Conservation (phyloP, 2,797 vertebrate species). For the Pipistrellus pygmaeus region DNA sequence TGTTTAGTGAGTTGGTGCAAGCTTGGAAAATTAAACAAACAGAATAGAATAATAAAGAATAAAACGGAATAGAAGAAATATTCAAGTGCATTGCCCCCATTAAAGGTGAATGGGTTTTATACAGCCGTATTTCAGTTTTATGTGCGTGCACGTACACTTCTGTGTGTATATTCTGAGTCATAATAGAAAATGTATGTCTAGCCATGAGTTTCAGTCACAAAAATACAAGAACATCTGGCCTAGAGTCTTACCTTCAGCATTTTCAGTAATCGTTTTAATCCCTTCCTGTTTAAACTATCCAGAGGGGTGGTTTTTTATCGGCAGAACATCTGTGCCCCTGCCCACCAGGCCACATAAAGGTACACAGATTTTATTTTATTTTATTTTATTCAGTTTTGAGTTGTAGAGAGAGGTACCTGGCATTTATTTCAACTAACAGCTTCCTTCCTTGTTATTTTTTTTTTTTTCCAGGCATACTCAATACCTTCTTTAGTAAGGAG, state of each 20-base stretch:
- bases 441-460: neutral
- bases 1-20: neutral
- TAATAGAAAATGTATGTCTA: neutral
- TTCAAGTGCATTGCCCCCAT: neutral
- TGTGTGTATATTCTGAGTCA: constrained; percentile 43
- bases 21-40: neutral
- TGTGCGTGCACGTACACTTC: neutral
- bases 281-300: constrained; percentile 45
- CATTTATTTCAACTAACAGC: neutral
- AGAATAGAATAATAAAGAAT: neutral
- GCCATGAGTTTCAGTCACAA: constrained; percentile 44
- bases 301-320: neutral
- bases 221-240: constrained; percentile 54
- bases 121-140: neutral
- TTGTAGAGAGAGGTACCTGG: neutral
- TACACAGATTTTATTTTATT: constrained; percentile 36
- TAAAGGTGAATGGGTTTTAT: constrained; percentile 14
- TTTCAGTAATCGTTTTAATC: constrained; percentile 62
- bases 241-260: constrained; percentile 3
- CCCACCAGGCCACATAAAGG: neutral
- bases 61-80: neutral
- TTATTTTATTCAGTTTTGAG: neutral
- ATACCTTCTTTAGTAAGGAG: constrained; percentile 16
- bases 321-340: constrained; percentile 37
- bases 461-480: neutral